phyloP scores from a whole-genome alignment of 2,113 vertebrate genomes.

The Egretta garzetta region DNA sequence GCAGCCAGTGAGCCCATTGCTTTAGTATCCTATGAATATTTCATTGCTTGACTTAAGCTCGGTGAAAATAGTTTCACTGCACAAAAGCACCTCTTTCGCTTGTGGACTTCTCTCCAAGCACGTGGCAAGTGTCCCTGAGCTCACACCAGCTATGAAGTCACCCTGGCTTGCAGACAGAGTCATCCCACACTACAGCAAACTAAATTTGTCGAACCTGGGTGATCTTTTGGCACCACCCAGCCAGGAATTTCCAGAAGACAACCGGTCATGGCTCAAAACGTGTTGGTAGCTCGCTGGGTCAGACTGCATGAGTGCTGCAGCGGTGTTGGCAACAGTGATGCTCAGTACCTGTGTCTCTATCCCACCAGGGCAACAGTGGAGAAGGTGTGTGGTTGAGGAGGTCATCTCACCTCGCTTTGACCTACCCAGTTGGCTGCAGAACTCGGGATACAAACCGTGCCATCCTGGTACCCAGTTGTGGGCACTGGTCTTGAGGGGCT shows the following conservation, averaged over 20 bases:
- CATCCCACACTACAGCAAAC: background rate
- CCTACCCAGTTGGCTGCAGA: background rate
- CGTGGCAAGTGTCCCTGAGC: background rate
- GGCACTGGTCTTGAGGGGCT: background rate
- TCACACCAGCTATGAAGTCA: background rate
- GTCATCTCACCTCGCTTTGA: background rate
- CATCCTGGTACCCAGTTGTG: background rate
- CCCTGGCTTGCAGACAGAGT: background rate
- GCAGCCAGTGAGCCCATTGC: conserved; percentile 66
- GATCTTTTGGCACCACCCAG: background rate
- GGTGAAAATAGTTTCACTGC: conserved; percentile 29
- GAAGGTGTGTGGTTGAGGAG: fast-evolving
- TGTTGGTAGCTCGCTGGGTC: background rate
- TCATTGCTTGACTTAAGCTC: conserved; percentile 72
- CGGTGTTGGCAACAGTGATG: background rate
- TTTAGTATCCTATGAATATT: conserved; percentile 80
- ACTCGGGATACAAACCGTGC: background rate
- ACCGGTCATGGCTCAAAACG: background rate
- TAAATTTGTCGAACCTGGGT: background rate
- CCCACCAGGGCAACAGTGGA: background rate
- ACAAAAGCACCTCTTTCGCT: conserved; percentile 48
- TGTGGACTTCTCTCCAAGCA: background rate
- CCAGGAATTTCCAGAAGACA: conserved; percentile 53
- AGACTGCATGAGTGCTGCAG: background rate
- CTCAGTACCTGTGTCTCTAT: background rate